A percentile compares a stretch with the other conserved stretches of the same genome.
Evolutionary conservation across 1,140 invertebrate genomes (phyloP).

Genomic region (Dendroctonus valens): DNA sequence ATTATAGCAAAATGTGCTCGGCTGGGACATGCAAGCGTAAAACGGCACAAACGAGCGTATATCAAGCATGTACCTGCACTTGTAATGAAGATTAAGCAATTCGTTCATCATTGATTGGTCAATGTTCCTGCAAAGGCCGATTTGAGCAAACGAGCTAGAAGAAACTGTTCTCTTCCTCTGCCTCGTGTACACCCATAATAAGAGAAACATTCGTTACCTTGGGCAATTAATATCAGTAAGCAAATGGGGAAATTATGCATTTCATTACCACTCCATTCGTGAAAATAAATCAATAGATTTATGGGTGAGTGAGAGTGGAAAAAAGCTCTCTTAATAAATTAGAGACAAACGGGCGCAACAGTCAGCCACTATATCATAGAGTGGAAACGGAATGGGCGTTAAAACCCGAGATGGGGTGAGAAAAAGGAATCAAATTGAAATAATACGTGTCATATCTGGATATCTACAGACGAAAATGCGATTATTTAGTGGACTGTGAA

Average conservation of each 20-base stretch:
- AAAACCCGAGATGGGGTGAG: constrained; percentile 31
- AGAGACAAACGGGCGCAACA: constrained; percentile 33
- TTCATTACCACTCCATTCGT: constrained; percentile 20
- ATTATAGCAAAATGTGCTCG: constrained; percentile 15
- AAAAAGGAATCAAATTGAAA: constrained; percentile 37
- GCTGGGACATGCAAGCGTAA: neutral
- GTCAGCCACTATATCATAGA: constrained; percentile 33
- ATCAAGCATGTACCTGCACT: neutral
- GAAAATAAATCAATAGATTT: constrained; percentile 30
- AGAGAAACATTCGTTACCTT: neutral
- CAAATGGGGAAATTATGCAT: constrained; percentile 26
- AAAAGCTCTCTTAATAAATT: constrained; percentile 34
- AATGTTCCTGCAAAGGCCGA: neutral
- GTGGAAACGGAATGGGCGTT: constrained; percentile 32
- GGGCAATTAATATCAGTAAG: constrained; percentile 16
- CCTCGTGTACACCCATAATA: neutral
- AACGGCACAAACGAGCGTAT: neutral
- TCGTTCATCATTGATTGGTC: neutral
- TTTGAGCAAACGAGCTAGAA: neutral
- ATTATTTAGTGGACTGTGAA: constrained; percentile 29
- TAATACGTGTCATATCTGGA: constrained; percentile 35
- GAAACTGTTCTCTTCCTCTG: neutral
- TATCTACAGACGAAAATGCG: constrained; percentile 23
- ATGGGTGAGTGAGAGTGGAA: constrained; percentile 16
- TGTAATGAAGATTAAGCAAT: neutral